Evolutionary conservation across 2,113 vertebrate genomes (phyloP).

Genomic region (Halichoerus grypus): DNA sequence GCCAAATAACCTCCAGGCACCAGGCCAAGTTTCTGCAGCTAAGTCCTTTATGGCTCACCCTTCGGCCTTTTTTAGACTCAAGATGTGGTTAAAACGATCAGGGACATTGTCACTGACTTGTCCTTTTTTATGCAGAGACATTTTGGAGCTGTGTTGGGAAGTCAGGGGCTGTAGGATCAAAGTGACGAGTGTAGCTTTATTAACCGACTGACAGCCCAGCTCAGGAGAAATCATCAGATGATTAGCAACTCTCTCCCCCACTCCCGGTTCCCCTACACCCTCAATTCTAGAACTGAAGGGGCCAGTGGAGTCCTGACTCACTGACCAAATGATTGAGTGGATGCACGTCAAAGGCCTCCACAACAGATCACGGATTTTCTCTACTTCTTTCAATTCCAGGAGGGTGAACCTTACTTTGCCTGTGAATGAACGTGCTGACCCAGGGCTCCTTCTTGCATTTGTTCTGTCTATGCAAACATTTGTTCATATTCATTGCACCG

Average conservation of each 20-base stretch:
- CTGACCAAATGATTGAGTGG: not conserved
- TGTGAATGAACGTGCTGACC: not conserved
- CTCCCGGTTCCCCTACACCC: too few species aligned
- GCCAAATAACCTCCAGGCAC: not conserved
- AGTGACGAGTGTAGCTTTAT: not conserved
- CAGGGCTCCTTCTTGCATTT: not conserved
- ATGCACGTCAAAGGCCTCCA: not conserved
- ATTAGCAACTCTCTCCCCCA: not conserved
- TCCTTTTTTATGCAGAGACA: not conserved
- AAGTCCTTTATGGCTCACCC: not conserved
- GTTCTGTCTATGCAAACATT: not conserved
- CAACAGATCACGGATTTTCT: not conserved
- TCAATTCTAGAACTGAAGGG: not conserved
- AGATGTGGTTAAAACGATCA: not conserved
- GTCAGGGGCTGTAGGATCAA: not conserved
- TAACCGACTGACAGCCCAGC: not conserved
- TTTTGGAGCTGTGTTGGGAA: conserved; percentile 20
- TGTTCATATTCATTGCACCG: not conserved
- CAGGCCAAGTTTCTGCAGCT: not conserved
- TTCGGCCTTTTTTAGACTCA: not conserved
- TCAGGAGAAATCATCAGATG: not conserved
- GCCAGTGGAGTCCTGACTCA: not conserved
- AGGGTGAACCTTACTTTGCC: not conserved
- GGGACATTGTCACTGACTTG: not conserved
- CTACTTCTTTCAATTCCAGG: not conserved